phyloP scores from a whole-genome alignment of 2,113 vertebrate genomes.

The Abramis brama region DNA sequence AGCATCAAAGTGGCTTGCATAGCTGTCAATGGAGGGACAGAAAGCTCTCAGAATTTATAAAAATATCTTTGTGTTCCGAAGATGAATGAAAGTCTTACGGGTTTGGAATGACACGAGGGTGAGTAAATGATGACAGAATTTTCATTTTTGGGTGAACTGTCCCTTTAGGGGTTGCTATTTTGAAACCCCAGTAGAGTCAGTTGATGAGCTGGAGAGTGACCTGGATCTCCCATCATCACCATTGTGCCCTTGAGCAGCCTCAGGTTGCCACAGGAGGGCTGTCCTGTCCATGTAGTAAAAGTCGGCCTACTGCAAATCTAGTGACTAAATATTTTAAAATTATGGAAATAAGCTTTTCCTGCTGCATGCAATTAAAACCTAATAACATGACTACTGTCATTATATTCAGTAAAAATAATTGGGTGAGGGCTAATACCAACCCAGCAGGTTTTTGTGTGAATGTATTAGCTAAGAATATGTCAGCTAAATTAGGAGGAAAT shows the following conservation, averaged over 20 bases:
- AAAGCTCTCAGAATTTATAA: no score
- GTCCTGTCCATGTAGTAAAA: not conserved
- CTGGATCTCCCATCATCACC: not conserved
- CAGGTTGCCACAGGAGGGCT: not conserved
- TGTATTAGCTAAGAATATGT: slow-evolving; percentile 38
- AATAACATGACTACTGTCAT: slow-evolving; percentile 1
- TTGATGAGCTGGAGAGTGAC: not conserved
- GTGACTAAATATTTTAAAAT: not conserved
- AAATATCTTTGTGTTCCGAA: no score
- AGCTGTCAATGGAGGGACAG: no score
- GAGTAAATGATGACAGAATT: no score
- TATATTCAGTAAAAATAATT: slow-evolving; percentile 29
- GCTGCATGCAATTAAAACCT: slow-evolving; percentile 1
- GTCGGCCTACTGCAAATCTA: not conserved
- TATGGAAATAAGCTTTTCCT: not conserved
- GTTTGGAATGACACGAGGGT: no score
- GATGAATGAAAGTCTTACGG: no score
- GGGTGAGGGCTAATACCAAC: slow-evolving; percentile 26
- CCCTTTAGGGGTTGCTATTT: not conserved
- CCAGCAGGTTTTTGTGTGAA: slow-evolving; percentile 27
- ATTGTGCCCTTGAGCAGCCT: not conserved
- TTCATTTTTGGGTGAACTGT: no score
- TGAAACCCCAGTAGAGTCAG: not conserved
- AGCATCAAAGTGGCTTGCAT: no score
- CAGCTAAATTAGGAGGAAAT: slow-evolving; percentile 24